Evolutionary conservation across 2,113 vertebrate genomes (phyloP).

Genomic region (Sylvietta virens): DNA sequence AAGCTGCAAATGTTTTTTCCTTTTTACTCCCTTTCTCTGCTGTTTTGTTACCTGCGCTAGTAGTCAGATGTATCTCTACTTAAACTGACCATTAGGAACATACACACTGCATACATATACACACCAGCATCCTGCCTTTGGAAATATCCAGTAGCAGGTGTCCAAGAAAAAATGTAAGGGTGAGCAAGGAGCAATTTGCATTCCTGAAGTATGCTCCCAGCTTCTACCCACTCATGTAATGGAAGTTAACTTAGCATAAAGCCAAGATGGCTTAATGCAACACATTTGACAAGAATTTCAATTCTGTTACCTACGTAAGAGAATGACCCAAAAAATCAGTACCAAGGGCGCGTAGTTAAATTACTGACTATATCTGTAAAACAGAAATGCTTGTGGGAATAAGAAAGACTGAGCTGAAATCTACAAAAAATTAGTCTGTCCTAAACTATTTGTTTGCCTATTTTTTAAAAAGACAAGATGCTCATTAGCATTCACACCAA

Average conservation of each 20-base stretch:
- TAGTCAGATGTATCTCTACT: background rate
- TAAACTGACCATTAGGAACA: background rate
- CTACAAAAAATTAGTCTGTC: background rate
- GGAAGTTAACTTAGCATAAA: background rate
- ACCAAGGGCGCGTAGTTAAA: background rate
- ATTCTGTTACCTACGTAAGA: background rate
- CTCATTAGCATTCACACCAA: background rate
- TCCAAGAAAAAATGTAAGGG: background rate
- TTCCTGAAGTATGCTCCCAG: accelerated
- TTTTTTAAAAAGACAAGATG: background rate
- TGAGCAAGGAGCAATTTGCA: background rate
- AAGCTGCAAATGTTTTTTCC: background rate
- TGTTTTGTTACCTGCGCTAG: background rate
- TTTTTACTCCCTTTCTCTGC: background rate
- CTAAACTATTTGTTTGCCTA: background rate
- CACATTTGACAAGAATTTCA: background rate
- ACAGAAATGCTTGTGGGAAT: background rate
- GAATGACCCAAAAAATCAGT: background rate
- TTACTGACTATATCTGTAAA: background rate
- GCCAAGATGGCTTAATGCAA: background rate
- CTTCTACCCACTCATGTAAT: background rate
- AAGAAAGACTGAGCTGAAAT: background rate
- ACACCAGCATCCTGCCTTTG: background rate
- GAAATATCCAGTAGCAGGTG: background rate
- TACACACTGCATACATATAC: background rate